Percentiles rank a stretch among this genome's conserved stretches.
phyloP scores from a whole-genome alignment of 2,888 invertebrate species.

The Gisinianus flammeolus region DNA sequence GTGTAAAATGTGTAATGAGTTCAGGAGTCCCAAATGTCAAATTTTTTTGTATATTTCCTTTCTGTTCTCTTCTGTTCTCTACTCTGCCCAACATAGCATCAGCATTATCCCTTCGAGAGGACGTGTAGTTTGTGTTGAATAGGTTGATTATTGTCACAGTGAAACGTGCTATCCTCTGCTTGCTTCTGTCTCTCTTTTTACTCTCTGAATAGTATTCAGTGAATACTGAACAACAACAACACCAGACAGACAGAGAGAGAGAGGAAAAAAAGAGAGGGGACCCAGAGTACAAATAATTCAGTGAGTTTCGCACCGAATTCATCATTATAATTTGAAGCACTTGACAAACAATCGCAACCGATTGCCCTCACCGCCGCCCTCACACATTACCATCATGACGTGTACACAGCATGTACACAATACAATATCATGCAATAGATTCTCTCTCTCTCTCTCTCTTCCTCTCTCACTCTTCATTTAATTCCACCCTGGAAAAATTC shows the following conservation, averaged over 20 bases:
- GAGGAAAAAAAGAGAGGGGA: not conserved
- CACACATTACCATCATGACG: not conserved
- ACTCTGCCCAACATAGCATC: not conserved
- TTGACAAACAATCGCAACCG: constrained; percentile 45
- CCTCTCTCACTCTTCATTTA: not conserved
- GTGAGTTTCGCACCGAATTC: constrained; percentile 45
- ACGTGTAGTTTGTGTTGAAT: constrained; percentile 3
- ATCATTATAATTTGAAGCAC: constrained; percentile 43
- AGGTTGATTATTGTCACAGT: constrained; percentile 24
- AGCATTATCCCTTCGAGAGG: too few relatives aligned
- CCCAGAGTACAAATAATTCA: constrained; percentile 7
- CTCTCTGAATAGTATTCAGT: too few relatives aligned
- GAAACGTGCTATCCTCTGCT: not conserved
- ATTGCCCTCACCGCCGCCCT: constrained; percentile 28
- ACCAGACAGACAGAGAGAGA: not conserved
- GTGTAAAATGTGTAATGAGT: not conserved
- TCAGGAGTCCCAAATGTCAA: constrained; percentile 1
- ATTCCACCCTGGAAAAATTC: not conserved
- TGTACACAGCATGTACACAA: not conserved
- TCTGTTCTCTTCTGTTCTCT: not conserved
- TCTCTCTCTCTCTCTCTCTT: not conserved
- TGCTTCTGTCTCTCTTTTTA: not conserved
- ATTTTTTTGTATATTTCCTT: constrained; percentile 8
- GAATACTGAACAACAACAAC: not conserved
- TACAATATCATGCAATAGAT: not conserved